A percentile compares a stretch with the other conserved stretches of the same genome.
phyloP scores from a whole-genome alignment of 1,140 invertebrate species.

The Pogonus chalceus region DNA sequence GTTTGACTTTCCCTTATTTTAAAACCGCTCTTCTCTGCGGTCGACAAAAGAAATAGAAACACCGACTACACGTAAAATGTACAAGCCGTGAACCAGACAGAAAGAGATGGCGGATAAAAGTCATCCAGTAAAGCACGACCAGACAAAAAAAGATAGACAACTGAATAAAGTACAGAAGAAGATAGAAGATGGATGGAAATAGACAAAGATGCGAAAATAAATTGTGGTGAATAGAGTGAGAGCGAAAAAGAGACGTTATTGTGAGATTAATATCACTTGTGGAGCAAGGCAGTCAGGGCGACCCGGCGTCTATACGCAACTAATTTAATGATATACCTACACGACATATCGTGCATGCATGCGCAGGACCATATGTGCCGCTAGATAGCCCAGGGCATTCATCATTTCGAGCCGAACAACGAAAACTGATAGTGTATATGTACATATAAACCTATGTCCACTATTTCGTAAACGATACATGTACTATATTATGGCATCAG shows the following conservation, averaged over 20 bases:
- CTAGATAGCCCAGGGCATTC: background rate
- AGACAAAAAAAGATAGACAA: too few relatives aligned
- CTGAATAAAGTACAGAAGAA: too few relatives aligned
- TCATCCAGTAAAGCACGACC: background rate
- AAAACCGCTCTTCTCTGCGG: background rate
- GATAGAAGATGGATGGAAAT: too few relatives aligned
- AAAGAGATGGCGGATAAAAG: background rate
- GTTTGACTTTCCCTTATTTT: constrained; percentile 5
- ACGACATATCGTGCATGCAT: background rate
- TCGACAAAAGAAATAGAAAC: background rate
- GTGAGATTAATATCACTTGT: background rate
- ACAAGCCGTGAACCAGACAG: background rate
- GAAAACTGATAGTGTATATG: too few relatives aligned
- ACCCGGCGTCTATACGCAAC: background rate
- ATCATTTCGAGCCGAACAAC: too few relatives aligned
- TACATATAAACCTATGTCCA: too few relatives aligned
- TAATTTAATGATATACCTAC: constrained; percentile 4
- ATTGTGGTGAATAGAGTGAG: too few relatives aligned
- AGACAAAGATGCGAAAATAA: too few relatives aligned
- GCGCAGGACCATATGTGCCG: background rate
- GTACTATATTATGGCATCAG: too few relatives aligned
- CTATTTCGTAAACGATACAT: too few relatives aligned
- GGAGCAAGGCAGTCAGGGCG: background rate
- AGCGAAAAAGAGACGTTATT: too few relatives aligned
- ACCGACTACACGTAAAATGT: background rate